phyloP scores from a whole-genome alignment of 2,113 vertebrate genomes.

The Martes martes region DNA sequence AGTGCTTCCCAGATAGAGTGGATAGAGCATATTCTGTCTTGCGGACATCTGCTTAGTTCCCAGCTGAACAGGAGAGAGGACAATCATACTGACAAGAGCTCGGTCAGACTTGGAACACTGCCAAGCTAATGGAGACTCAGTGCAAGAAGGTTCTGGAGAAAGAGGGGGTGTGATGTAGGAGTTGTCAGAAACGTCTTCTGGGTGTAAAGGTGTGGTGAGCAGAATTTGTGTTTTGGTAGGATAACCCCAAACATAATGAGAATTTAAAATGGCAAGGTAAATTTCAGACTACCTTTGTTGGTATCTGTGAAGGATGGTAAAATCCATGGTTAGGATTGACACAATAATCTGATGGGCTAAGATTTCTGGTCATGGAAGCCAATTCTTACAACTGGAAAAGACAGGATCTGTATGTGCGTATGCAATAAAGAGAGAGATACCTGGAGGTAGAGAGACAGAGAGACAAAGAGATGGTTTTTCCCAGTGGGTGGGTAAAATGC shows the following conservation, averaged over 20 bases:
- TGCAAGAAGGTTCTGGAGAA: not conserved
- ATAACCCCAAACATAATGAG: not conserved
- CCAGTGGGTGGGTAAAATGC: not conserved
- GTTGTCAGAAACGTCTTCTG: not conserved
- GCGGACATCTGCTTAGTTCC: too few species aligned
- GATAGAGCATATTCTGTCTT: accelerated
- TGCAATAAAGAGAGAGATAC: accelerated
- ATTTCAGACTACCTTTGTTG: not conserved
- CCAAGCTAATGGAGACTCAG: not conserved
- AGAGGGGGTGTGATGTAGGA: accelerated
- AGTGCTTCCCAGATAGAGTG: too few species aligned
- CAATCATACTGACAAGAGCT: too few species aligned
- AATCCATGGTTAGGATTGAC: not conserved
- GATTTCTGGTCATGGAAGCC: not conserved
- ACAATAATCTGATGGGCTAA: not conserved
- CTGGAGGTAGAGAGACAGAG: not conserved
- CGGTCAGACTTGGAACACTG: not conserved
- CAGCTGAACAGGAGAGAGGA: not conserved
- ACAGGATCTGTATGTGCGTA: too few species aligned
- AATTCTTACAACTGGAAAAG: not conserved
- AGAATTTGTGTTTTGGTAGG: not conserved
- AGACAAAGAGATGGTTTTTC: not conserved
- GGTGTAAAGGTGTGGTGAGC: not conserved
- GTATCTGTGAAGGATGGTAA: not conserved
- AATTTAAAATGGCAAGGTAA: not conserved